These are phyloP conservation scores for Coluber constrictor DNA, from an alignment of 2,797 vertebrate species.

Conservation along the genomic window DNA sequence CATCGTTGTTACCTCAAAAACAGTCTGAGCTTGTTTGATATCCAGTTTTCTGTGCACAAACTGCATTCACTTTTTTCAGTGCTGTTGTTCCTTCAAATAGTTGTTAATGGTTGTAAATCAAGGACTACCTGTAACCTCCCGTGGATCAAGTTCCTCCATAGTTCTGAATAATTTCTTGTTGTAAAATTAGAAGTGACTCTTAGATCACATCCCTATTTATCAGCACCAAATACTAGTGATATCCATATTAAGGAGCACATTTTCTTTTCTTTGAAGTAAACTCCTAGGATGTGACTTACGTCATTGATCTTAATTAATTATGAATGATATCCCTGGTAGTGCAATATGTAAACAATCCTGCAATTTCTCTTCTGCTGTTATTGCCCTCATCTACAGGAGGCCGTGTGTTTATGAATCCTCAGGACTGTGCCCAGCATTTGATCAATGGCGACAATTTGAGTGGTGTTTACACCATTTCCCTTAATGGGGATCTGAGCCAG, in stretches of 20 bases:
- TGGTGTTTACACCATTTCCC: constrained; percentile 90
- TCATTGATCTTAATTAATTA: neutral
- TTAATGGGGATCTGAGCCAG: constrained; percentile 87
- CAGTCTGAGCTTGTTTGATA: neutral
- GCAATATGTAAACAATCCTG: neutral
- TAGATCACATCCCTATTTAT: neutral
- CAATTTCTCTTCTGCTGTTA: neutral
- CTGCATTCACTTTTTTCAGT: neutral
- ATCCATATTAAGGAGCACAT: neutral
- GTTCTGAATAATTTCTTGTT: neutral
- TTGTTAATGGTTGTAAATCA: neutral
- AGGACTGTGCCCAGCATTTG: constrained; percentile 95
- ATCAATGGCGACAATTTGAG: constrained; percentile 90
- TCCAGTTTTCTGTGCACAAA: neutral
- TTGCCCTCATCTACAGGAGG: constrained; percentile 74
- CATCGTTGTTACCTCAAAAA: neutral
- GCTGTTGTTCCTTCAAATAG: neutral
- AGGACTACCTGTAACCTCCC: neutral
- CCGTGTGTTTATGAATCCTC: constrained; percentile 89
- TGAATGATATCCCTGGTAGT: neutral
- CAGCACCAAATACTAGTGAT: neutral
- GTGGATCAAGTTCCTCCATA: neutral
- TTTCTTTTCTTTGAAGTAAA: neutral
- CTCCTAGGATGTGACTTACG: neutral
- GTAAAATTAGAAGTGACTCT: neutral